Evolutionary conservation across 2,113 vertebrate species (phyloP).

Genomic region (Hiodon alosoides): DNA sequence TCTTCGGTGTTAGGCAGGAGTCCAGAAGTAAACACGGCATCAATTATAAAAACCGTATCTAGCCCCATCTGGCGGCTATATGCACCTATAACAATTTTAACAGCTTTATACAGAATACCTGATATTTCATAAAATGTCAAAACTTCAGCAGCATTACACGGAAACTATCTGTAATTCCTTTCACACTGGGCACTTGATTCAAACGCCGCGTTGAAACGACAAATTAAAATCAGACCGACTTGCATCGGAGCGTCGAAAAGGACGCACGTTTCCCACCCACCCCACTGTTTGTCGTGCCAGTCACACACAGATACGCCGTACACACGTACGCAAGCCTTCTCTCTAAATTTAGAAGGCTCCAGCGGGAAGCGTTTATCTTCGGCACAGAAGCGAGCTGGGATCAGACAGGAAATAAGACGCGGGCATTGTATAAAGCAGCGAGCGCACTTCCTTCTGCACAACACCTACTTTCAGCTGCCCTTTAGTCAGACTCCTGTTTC

Average conservation of each 20-base stretch:
- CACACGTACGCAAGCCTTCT: background rate
- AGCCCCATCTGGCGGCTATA: too few species aligned
- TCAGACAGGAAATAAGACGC: background rate
- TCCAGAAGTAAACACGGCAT: too few species aligned
- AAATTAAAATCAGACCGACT: too few species aligned
- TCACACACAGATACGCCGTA: background rate
- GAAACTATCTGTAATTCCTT: too few species aligned
- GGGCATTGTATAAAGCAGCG: background rate
- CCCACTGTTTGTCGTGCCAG: background rate
- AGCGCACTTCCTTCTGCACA: background rate
- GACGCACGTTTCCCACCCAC: background rate
- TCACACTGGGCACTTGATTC: too few species aligned
- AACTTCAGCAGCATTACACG: too few species aligned
- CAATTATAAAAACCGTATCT: too few species aligned
- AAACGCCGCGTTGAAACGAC: too few species aligned
- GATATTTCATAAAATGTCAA: too few species aligned
- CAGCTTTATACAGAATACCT: too few species aligned
- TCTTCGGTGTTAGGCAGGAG: too few species aligned
- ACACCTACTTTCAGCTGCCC: background rate
- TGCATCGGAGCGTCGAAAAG: background rate
- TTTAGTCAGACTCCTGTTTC: background rate
- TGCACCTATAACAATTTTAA: too few species aligned
- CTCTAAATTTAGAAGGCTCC: slow-evolving; percentile 29
- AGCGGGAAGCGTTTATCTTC: slow-evolving; percentile 13
- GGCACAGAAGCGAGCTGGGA: background rate